Evolutionary conservation across 2,113 vertebrate species (phyloP).

Genomic region (Progne subis): DNA sequence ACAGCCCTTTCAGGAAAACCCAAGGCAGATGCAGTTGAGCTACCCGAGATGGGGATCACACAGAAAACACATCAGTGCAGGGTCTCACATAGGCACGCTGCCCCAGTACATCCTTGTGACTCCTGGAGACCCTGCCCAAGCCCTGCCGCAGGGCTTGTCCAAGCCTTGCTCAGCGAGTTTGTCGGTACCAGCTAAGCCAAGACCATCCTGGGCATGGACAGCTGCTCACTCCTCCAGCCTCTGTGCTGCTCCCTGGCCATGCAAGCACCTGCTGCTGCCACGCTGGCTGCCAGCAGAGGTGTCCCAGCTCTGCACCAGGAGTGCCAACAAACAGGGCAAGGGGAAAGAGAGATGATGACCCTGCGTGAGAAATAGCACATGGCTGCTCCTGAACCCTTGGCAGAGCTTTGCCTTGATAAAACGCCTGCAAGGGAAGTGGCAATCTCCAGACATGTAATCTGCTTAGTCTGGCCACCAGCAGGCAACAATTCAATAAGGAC

Average conservation of each 20-base stretch:
- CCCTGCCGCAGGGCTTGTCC: not conserved
- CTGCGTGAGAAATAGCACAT: not conserved
- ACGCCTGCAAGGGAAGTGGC: not conserved
- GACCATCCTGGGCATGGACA: not conserved
- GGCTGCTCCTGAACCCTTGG: not conserved
- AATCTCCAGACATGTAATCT: conserved; percentile 2
- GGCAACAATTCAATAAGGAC: conserved; percentile 48
- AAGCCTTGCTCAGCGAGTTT: not conserved
- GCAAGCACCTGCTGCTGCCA: not conserved
- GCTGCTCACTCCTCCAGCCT: accelerated
- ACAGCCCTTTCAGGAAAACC: not conserved
- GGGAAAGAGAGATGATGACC: not conserved
- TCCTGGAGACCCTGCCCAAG: not conserved
- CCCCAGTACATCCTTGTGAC: not conserved
- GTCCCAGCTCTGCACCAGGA: not conserved
- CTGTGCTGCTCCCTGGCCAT: not conserved
- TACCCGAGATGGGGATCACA: not conserved
- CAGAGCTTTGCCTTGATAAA: not conserved
- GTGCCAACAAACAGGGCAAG: not conserved
- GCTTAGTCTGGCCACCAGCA: conserved; percentile 49
- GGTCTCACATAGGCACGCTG: not conserved
- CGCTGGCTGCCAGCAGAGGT: accelerated
- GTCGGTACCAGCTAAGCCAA: not conserved
- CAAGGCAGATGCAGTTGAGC: not conserved
- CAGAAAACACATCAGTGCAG: not conserved